Conservation (phyloP, 1,140 invertebrate genomes). For the Coptotermes formosanus region DNA sequence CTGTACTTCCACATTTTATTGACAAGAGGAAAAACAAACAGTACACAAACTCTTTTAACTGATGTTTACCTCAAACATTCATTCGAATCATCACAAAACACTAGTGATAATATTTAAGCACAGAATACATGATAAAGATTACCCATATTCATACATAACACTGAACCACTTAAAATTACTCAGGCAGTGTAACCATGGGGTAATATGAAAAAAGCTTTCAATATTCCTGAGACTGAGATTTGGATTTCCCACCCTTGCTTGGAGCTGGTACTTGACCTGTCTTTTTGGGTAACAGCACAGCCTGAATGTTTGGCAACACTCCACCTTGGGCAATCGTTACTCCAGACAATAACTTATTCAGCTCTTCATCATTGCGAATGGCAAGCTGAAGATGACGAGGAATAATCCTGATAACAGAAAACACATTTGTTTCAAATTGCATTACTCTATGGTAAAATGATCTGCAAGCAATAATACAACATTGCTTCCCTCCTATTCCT, state of each 20-base stretch:
- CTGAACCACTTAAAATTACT: background rate
- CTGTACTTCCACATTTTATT: background rate
- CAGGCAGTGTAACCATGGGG: background rate
- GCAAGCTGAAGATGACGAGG: slow-evolving; percentile 81
- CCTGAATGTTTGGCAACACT: slow-evolving; percentile 76
- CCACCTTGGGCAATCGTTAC: slow-evolving; percentile 84
- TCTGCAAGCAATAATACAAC: too few relatives aligned
- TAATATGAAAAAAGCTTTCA: background rate
- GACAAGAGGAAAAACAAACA: background rate
- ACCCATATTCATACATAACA: background rate
- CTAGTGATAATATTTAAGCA: background rate
- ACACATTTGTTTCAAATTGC: background rate
- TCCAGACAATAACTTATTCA: slow-evolving; percentile 73
- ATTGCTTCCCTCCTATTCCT: too few relatives aligned
- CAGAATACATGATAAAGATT: background rate
- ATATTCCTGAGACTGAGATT: slow-evolving; percentile 28
- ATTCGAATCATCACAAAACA: background rate
- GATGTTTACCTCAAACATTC: background rate
- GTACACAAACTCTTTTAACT: background rate
- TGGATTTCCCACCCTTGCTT: slow-evolving; percentile 21
- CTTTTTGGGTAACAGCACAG: slow-evolving; percentile 63
- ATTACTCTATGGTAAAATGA: too few relatives aligned
- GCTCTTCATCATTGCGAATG: slow-evolving; percentile 82
- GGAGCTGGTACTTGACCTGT: slow-evolving; percentile 36
- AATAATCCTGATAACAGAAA: slow-evolving; percentile 57